Percentiles rank a stretch among this genome's conserved stretches.
These are phyloP conservation scores for Mizuhopecten yessoensis DNA, from an alignment of 1,140 invertebrate species.

Conservation along the genomic window DNA sequence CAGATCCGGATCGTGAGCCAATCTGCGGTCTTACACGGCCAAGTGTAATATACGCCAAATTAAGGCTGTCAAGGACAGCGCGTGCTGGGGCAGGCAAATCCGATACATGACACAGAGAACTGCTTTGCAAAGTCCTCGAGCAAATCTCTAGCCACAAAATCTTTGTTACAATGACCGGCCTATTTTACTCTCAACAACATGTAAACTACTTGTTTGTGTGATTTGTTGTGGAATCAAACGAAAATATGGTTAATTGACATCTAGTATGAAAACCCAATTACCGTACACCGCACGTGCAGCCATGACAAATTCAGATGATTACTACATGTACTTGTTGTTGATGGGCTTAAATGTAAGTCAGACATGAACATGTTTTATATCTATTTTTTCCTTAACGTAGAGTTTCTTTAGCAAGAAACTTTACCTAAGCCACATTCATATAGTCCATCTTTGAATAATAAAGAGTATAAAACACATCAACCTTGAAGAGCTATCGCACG, in stretches of 20 bases:
- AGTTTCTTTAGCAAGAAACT: no score
- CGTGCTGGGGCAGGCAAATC: background rate
- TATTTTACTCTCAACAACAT: background rate
- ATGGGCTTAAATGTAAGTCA: background rate
- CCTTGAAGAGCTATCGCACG: no score
- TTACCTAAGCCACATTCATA: no score
- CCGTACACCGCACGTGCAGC: background rate
- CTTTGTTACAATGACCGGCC: background rate
- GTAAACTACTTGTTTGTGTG: background rate
- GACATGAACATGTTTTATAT: no score
- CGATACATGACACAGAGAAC: background rate
- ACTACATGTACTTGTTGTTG: background rate
- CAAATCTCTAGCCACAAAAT: background rate
- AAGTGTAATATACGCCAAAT: background rate
- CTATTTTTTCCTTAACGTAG: no score
- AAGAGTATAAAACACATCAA: no score
- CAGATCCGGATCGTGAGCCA: background rate
- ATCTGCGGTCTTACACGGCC: background rate
- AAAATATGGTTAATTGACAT: background rate
- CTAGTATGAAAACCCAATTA: background rate
- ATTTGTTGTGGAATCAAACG: background rate
- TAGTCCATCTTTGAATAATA: no score
- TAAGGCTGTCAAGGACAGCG: constrained; percentile 7
- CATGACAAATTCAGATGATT: background rate
- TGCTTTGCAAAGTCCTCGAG: background rate